phyloP scores from a whole-genome alignment of 1,140 invertebrate species.

The Drosophila bipectinata region DNA sequence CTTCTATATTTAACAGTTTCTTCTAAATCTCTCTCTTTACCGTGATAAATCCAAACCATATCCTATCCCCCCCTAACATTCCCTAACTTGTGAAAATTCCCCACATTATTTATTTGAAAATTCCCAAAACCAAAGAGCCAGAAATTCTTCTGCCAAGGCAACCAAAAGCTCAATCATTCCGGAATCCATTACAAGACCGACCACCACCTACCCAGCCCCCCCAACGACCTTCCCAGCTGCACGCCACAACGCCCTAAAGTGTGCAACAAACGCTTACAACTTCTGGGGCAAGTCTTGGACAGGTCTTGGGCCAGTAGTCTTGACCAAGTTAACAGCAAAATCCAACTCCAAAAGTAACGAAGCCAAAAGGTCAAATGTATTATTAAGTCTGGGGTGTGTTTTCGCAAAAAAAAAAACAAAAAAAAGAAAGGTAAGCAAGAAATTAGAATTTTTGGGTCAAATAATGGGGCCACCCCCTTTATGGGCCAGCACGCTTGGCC shows the following conservation, averaged over 20 bases:
- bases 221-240: neutral
- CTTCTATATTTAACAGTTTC: too few relatives aligned
- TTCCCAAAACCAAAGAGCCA: neutral
- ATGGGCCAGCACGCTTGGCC: neutral
- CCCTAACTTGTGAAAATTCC: too few relatives aligned
- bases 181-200: conserved; percentile 10
- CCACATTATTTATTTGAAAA: conserved; percentile 6
- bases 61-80: too few relatives aligned
- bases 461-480: too few relatives aligned
- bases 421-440: conserved; percentile 29
- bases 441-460: conserved; percentile 20
- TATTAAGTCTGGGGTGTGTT: conserved; percentile 58
- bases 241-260: conserved; percentile 1
- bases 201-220: neutral
- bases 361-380: conserved; percentile 80
- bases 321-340: conserved; percentile 6
- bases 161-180: conserved; percentile 14
- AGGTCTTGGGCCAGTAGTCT: conserved; percentile 13
- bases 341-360: conserved; percentile 29
- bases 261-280: conserved; percentile 38
- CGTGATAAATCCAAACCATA: too few relatives aligned
- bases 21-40: too few relatives aligned
- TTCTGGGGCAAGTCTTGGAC: conserved; percentile 24
- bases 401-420: conserved; percentile 9
- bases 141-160: conserved; percentile 1